A percentile compares a stretch with the other conserved stretches of the same genome.
These are phyloP conservation scores for Poecilia velifera DNA, from an alignment of 2,797 vertebrate genomes.

Conservation along the genomic window DNA sequence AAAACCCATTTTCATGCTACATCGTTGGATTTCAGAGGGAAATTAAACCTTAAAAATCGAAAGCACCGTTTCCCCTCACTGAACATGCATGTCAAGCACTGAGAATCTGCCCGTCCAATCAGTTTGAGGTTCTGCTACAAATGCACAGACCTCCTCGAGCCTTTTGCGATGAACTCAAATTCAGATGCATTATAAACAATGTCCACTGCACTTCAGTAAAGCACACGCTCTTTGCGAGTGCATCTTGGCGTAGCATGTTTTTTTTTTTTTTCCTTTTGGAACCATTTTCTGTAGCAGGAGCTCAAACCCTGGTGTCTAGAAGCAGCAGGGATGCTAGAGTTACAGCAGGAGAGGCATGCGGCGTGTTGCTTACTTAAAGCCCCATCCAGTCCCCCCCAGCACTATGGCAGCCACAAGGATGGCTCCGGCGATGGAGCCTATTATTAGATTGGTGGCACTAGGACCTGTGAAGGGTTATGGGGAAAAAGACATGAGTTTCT, in stretches of 20 bases:
- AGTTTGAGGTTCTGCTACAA: conserved; percentile 98
- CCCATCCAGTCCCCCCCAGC: conserved; percentile 99
- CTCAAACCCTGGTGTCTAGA: conserved; percentile 92
- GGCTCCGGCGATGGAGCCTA: conserved; percentile 99
- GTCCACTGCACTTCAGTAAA: conserved; percentile 31
- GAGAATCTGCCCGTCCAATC: conserved; percentile 89
- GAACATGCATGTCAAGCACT: conserved; percentile 93
- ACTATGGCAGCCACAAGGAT: conserved; percentile 99
- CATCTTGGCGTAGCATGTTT: conserved; percentile 11
- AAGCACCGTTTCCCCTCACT: conserved; percentile 25
- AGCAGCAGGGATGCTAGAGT: conserved; percentile 93
- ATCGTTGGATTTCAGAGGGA: conserved; percentile 44
- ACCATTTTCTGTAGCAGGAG: conserved; percentile 90
- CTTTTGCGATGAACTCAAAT: conserved; percentile 22
- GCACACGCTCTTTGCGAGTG: conserved; percentile 18
- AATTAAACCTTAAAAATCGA: conserved; percentile 18
- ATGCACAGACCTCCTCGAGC: conserved; percentile 60
- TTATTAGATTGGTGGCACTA: conserved; percentile 99
- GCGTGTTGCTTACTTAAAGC: conserved; percentile 99
- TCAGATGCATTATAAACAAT: conserved; percentile 16
- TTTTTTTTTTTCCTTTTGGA: conserved; percentile 18
- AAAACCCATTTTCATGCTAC: conserved; percentile 45
- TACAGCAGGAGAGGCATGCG: conserved; percentile 94
- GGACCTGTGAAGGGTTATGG: conserved; percentile 96
- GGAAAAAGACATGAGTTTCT: conserved; percentile 87